Percentiles rank a stretch among this genome's conserved stretches.
Conservation (phyloP, 2,797 vertebrate genomes). For the Pseudotriccus pelzelni region DNA sequence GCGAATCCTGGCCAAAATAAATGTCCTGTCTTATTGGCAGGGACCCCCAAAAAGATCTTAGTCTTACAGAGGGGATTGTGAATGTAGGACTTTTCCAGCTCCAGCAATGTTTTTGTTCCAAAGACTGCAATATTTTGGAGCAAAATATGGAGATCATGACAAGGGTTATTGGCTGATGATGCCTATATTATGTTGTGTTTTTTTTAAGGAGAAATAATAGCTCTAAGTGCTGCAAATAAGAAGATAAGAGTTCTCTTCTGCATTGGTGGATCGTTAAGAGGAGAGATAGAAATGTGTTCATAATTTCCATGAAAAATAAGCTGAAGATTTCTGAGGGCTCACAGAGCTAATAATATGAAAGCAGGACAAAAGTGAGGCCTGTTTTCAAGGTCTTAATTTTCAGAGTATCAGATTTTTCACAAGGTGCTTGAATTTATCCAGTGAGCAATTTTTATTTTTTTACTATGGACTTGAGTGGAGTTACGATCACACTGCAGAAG, state of each 20-base stretch:
- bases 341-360: background rate
- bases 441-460: background rate
- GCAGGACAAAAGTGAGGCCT: background rate
- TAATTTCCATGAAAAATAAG: background rate
- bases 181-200: background rate
- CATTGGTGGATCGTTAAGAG: background rate
- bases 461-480: background rate
- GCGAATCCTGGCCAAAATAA: background rate
- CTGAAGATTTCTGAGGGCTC: background rate
- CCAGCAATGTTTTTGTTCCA: background rate
- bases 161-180: background rate
- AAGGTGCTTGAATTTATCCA: background rate
- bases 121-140: background rate
- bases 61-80: background rate
- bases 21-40: background rate
- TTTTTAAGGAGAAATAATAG: background rate
- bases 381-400: background rate
- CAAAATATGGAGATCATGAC: background rate
- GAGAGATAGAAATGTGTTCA: background rate
- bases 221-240: background rate
- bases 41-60: background rate
- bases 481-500: background rate
- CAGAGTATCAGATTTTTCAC: background rate
- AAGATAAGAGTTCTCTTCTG: background rate
- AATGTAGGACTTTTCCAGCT: background rate